Evolutionary conservation across 2,888 invertebrate genomes (phyloP), one percentile per base, ranked within the genome.

Genomic region (Dorcus hopei): DNA sequence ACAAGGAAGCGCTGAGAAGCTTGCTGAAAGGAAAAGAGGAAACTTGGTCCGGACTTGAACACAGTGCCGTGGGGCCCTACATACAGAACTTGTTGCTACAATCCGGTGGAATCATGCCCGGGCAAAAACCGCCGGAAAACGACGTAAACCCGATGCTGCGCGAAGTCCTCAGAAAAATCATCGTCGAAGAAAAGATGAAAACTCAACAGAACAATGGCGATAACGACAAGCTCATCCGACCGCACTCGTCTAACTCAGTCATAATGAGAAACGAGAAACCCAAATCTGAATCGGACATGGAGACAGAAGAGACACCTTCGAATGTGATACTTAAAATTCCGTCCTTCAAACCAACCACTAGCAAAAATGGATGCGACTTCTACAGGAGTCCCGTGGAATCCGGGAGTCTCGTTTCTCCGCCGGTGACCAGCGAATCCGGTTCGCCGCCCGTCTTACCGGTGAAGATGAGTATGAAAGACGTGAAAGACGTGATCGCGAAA

Each of bases 401-500:
- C 33, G 65, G 68, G 50, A 72, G 72, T 54, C 71, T 79, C 57
- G 82, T 79, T 51, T 81, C 82, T 33, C 80, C 84, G 73, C 79
- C 81, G 7, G 75, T 80, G 54, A 70, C 77, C 39, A 55, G 55
- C 57, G 81, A 83, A 74, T 85, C 77, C 72, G 83, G 78, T 72
- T 87, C 76, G 73, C 88, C 78, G 63, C 86, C 79, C 65, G 83
- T 79, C 33, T 81, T 87, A 38, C 57, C 52, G 39, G 56, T 57
- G 26, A 60, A 58, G 33, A 83, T 83, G 81, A 89, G 82, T 52
- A 84, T 95, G 68, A 91, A 91, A 72, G 94, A 95, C 76, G 93
- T 95, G 68, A 95, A 91, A 72, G 95, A 95, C 76, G 93, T 94
- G 67, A 95, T 96, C 75, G 93, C 93, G 64, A 93, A 92, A 76